phyloP scores from a whole-genome alignment of 2,888 invertebrate species.

The Acleris emargana region DNA sequence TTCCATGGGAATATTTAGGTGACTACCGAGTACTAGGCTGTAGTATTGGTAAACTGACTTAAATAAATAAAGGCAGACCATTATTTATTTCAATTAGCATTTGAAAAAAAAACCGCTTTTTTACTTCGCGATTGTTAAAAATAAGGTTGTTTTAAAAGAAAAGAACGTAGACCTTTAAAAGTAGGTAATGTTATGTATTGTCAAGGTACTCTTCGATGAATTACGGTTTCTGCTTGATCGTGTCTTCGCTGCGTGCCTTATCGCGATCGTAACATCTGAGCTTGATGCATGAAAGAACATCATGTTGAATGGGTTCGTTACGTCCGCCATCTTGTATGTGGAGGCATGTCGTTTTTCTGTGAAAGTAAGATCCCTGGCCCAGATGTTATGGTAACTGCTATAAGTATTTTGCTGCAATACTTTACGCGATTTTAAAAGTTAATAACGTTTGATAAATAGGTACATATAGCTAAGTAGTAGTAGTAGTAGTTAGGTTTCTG shows the following conservation, averaged over 20 bases:
- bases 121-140: too few relatives aligned
- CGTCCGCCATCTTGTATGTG: conserved; percentile 1
- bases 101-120: too few relatives aligned
- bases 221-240: background rate
- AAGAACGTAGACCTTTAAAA: conserved; percentile 8
- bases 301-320: conserved; percentile 24
- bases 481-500: too few relatives aligned
- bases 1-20: too few relatives aligned
- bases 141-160: background rate
- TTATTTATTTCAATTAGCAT: too few relatives aligned
- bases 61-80: too few relatives aligned
- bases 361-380: conserved; percentile 8
- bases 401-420: background rate
- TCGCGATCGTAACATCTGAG: background rate
- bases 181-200: background rate
- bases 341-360: conserved; percentile 6
- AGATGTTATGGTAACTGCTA: background rate
- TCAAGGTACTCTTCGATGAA: background rate
- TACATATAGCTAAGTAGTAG: too few relatives aligned
- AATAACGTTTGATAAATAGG: too few relatives aligned
- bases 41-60: too few relatives aligned
- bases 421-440: too few relatives aligned
- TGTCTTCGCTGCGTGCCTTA: background rate
- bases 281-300: conserved; percentile 12
- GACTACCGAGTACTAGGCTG: too few relatives aligned